Evolutionary conservation across 2,113 vertebrate genomes (phyloP), one percentile per base, ranked within the genome.

Genomic region (Urocynchramus pylzowi): DNA sequence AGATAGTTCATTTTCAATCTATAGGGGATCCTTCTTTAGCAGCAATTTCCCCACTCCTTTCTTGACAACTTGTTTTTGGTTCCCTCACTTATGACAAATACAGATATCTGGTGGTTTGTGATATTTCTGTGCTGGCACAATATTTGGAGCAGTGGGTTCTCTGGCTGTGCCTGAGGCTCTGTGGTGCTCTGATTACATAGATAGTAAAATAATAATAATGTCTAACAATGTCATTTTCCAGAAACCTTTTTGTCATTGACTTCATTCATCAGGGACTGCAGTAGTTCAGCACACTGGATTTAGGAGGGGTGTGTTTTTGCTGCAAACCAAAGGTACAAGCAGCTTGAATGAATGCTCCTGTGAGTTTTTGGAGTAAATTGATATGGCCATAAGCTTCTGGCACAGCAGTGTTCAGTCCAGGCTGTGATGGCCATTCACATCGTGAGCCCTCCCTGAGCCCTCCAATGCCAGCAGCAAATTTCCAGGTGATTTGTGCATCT

Each of bases 141-240:
- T 61, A 35, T 69, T 79, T 60, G 84, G 89, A 97, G 87, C 91
- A 71, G 70, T 73, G 89, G 81, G 91, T 93, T 95, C 82, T 91
- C 89, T 91, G 89, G 73, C 89, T 94, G 2, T 13, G 84, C 91
- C 84, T 53, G 69, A 73, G 93, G 84, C 81, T 93, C 41, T 3
- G 0, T 24, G 52, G 77, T 89, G 81, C 77, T 95, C 89, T 71
- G 65, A 73, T 96, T 82, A 56, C 49, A 79, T 1, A 86, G 92
- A 52, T 16, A 71, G 9, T 64, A 84, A 92, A 95, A 89, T 78
- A 90, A 92, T 78, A 90, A 92, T 73, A 77, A 90, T 19, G 27
- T 80, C 60, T 70, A 52, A 41, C 54, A 94, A 45, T 84, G 87
- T 81, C 75, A 74, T 60, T 96, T 92, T 71, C 19, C 69, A 91